Evolutionary conservation across 2,113 vertebrate genomes (phyloP), one percentile per base, ranked within the genome.

Genomic region (Ictidomys tridecemlineatus): DNA sequence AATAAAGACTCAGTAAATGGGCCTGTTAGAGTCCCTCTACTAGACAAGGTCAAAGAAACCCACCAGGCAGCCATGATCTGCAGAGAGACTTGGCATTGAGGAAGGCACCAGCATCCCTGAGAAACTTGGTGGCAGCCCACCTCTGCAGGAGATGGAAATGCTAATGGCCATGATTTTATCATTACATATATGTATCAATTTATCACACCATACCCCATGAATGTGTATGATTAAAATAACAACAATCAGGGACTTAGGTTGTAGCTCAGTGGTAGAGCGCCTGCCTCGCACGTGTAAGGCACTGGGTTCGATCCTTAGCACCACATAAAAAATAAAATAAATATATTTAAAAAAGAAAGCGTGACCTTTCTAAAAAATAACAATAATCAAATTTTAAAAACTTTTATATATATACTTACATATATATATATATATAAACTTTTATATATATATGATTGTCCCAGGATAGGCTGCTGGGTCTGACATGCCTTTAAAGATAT

Each of bases 11-110:
- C n/a, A 32, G 80, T 8, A 73, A 78, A 42, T 56, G 10, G n/a
- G 17, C 42, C 42, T 28, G 28, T 11, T 3, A 2, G 58, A 51
- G 14, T 1, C 5, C 20, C 12, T 67, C 0, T 3, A 4, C 42
- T 32, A 34, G 10, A 63, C 30, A 26, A 58, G 37, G 69, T 37
- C 90, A 24, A 39, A 22, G 48, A 72, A 61, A 22, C 45, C 32
- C 45, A 70, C 39, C 70, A n/a, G 32, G 9, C 2, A 5, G 34
- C 53, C 51, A 32, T 5, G 8, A 67, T 69, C 51, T 63, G 14
- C 13, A 70, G 18, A 77, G 26, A 0, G 58, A 48, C 18, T 24
- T 1, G 11, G 63, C 39, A n/a, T 1, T 5, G 3, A 83, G 61
- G 37, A 28, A 7, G 20, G 39, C 2, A 4, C 16, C 9, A 12